Evolutionary conservation across 2,113 vertebrate genomes (phyloP), one percentile per base, ranked within the genome.

Genomic region (Grammomys dolichurus): DNA sequence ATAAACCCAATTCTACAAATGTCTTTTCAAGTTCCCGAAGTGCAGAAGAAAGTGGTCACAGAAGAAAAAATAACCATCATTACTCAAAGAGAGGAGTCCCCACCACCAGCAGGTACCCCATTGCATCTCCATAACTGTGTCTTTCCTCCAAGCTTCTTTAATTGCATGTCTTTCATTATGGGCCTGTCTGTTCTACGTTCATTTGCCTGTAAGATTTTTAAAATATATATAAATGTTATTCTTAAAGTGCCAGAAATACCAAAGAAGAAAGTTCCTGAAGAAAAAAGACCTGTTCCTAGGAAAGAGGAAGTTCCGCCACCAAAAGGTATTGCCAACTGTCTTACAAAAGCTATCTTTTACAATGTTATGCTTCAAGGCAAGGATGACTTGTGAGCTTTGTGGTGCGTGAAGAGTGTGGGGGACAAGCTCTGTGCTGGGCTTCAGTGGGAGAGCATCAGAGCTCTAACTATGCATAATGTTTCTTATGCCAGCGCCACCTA

Each of bases 11-110:
- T 85, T 95, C 70, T 97, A 93, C 92, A 58, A 96, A 96, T 98
- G 60, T 96, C 97, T 97, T 98, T 99, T 99, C 96, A 99, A 99
- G 99, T 99, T 97, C 96, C 98, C 82, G 98, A 99, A 95, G 98
- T 98, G 76, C 98, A 98, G 95, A 99, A 98, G 98, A 98, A 72
- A 97, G 96, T 98, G 20, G 98, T 98, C 54, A 98, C 98, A 91
- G 98, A 99, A 97, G 99, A 99, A 98, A 98, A 98, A 95, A 54
- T 98, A 78, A 97, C 87, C 48, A 19, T 98, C 93, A 96, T 98
- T 97, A 98, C 98, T 98, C 94, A 99, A 97, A 98, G 97, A 95
- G 97, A 98, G 86, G 98, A 98, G 87, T 96, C 94, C 95, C 98
- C 97, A 65, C 93, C 98, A 91, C 96, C 97, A 73, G 98, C 98